phyloP scores from a whole-genome alignment of 2,113 vertebrate genomes.

The Aramus guarauna region DNA sequence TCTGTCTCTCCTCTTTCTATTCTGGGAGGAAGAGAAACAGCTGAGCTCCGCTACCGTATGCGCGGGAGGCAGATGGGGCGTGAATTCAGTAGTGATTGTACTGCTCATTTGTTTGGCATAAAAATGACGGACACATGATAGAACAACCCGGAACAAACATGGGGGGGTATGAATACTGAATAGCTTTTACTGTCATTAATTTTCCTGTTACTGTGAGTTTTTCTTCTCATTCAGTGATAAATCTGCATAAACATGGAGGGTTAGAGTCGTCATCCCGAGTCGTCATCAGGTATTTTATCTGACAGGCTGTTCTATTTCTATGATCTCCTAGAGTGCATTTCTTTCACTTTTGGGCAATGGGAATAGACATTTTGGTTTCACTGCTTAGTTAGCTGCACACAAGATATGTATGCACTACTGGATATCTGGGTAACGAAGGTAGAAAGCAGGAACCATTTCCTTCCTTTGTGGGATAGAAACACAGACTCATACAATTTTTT shows the following conservation, averaged over 20 bases:
- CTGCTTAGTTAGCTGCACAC: background rate
- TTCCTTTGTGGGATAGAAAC: background rate
- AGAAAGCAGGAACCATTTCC: background rate
- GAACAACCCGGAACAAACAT: background rate
- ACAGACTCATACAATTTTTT: background rate
- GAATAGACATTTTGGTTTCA: background rate
- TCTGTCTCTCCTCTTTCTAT: constrained; percentile 36
- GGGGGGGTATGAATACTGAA: background rate
- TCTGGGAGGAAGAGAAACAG: constrained; percentile 41
- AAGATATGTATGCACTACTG: background rate
- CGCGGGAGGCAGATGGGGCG: constrained; percentile 47
- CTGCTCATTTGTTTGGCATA: constrained; percentile 37
- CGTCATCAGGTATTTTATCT: background rate
- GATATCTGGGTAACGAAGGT: background rate
- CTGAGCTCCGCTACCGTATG: constrained; percentile 26
- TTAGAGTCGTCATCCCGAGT: background rate
- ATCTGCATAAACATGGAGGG: background rate
- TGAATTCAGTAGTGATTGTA: background rate
- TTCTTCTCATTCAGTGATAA: background rate
- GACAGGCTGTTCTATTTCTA: background rate
- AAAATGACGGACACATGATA: background rate
- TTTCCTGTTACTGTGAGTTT: background rate
- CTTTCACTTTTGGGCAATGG: background rate
- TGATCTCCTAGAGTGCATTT: background rate
- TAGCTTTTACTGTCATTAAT: background rate